Evolutionary conservation across 2,113 vertebrate genomes (phyloP).

Genomic region (Equus przewalskii): DNA sequence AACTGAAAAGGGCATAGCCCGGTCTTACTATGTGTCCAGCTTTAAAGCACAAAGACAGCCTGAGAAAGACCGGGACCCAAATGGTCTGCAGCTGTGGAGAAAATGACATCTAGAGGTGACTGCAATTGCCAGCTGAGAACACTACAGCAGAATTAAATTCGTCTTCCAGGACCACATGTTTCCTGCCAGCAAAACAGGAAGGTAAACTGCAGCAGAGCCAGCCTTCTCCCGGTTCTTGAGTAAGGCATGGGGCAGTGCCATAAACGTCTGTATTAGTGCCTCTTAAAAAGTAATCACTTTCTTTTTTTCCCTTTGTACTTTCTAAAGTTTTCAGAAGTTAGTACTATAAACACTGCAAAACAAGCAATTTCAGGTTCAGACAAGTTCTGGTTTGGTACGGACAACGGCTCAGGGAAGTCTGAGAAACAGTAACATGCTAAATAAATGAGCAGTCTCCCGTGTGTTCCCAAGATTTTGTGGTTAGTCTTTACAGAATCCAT

Average conservation of each 20-base stretch:
- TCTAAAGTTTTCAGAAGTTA: background rate
- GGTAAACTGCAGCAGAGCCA: background rate
- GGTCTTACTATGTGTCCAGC: background rate
- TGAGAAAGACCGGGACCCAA: background rate
- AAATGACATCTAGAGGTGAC: background rate
- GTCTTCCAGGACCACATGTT: background rate
- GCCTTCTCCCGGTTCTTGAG: background rate
- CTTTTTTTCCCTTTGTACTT: background rate
- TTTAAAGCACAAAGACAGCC: background rate
- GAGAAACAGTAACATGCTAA: too few relatives aligned
- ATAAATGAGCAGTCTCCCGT: background rate
- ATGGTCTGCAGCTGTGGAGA: background rate
- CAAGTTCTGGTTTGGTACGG: background rate
- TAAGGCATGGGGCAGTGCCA: background rate
- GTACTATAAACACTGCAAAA: background rate
- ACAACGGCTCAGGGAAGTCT: background rate
- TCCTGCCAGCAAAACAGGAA: background rate
- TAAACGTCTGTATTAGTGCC: background rate
- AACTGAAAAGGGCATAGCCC: background rate
- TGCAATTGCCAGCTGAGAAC: background rate
- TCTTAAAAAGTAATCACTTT: background rate
- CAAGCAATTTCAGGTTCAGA: background rate
- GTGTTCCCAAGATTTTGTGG: background rate
- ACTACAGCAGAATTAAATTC: background rate
- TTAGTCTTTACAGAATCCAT: background rate